Base-by-base conservation (phyloP, 2,113 vertebrate species). In the Pontoporia blainvillei region DNA sequence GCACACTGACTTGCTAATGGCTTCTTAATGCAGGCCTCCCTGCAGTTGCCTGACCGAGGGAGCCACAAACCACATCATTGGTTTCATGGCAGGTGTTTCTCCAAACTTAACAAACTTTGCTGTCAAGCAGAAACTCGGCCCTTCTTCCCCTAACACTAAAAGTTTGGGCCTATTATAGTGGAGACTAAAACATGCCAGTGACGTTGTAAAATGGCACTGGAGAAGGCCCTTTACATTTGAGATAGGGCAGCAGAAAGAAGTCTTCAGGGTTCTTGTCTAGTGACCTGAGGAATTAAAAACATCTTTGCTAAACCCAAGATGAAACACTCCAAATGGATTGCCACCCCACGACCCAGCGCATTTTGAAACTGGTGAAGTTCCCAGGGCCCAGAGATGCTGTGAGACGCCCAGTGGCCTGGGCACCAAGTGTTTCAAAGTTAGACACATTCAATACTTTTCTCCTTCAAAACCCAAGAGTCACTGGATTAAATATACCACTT, bases 221-320 rank as follows among this genome's bases (percentile, higher is more conserved):
- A 90, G 41, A 96, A 61, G 81, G 54, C 20, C 39, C 54, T 95
- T 89, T 54, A 46, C 41, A 81, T 7, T 7, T 49, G 84, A 97
- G n/a, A 90, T 15, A 36, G 52, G 41, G 27, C n/a, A 78, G 29
- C 83, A 92, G 73, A 62, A 94, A 72, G 66, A 75, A 67, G 49
- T 90, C 71, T 57, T 83, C 49, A 54, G 76, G 17, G 78, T 79
- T 90, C 93, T 36, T 66, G 27, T 86, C 86, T 86, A 91, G 78
- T 67, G 86, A 94, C 52, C 41, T 62, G 71, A 96, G 64, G 79
- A 88, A 92, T 93, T 94, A 75, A 94, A 95, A 93, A 54, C 49
- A 71, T 82, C 52, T 75, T 82, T 87, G 54, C 41, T 34, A 39
- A 91, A 75, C 44, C 36, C 54, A 90, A 54, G 46, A 76, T 23